Conservation (phyloP, 2,113 vertebrate genomes). For the Kobus ellipsiprymnus region DNA sequence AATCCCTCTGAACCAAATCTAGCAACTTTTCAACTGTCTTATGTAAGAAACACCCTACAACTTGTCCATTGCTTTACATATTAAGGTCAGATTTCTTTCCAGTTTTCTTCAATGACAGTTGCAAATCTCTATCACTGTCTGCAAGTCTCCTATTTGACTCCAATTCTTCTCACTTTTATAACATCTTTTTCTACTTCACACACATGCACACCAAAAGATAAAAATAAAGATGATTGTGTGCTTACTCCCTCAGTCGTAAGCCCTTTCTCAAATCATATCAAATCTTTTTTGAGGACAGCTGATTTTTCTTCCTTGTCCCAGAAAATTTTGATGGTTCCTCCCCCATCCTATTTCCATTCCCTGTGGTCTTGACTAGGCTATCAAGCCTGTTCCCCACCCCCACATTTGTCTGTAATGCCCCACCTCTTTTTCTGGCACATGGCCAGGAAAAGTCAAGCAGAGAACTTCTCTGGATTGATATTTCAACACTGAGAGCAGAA, state of each 20-base stretch:
- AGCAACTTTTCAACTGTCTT: background rate
- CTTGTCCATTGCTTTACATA: background rate
- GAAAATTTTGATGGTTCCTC: background rate
- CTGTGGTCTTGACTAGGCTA: background rate
- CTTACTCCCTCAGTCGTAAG: background rate
- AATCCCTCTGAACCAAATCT: background rate
- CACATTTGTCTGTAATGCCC: background rate
- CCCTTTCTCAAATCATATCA: background rate
- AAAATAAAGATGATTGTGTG: background rate
- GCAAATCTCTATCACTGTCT: background rate
- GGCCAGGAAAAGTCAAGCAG: background rate
- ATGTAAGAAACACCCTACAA: background rate
- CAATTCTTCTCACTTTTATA: background rate
- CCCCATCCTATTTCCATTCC: background rate
- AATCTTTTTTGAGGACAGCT: background rate
- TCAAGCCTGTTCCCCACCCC: background rate
- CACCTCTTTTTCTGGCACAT: background rate
- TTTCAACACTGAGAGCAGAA: background rate
- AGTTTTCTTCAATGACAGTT: background rate
- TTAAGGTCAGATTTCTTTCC: background rate
- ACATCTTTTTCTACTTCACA: background rate
- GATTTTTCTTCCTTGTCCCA: background rate
- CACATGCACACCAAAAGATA: background rate
- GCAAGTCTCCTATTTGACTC: background rate
- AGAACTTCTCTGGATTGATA: background rate